Base-by-base conservation (phyloP, 1,140 invertebrate species). In the Stegodyphus mimosarum region DNA sequence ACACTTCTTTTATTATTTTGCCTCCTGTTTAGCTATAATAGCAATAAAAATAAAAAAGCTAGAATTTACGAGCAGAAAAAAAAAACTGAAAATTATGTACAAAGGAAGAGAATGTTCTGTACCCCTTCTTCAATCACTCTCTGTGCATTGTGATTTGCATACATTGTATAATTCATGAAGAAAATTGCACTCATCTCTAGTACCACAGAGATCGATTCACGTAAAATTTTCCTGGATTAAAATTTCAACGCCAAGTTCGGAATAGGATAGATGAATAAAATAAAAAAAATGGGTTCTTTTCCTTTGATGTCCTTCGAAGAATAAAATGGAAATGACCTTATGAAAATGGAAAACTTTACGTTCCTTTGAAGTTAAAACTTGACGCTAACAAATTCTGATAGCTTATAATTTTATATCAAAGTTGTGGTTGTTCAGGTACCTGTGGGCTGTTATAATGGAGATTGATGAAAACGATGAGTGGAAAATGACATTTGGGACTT, bases 121-220 rank as follows among this genome's bases (percentile, higher is more conserved):
- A 33, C 3, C 33, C 33, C 33, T 33, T 33, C 33, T 33, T 33
- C 33, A 1, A 3, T n/a, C 60, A 13, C 9, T 11, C 60, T 13
- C 11, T 63, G 60, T 63, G 11, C 60, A 5, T 63, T n/a, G 13
- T 9, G 50, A 81, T 81, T 81, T 71, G 78, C 78, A 81, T 81
- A 52, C 66, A 55, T 72, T 80, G 78, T 80, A 60, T 71, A 80
- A 81, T 81, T 81, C 78, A 81, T 81, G 78, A 81, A 72, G 69
- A 63, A 72, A 72, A 50, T 78, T 78, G 13, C 76, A 50, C 66
- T 55, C 64, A 69, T 69, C 66, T 69, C 51, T 7, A n/a, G 66
- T n/a, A 67, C n/a, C n/a, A 72, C 15, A 17, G 49, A 64, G 55
- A 81, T 72, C 53, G 48, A 81, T 71, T 50, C 13, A 18, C n/a